Evolutionary conservation across 2,888 invertebrate species (phyloP), one percentile per base, ranked within the genome.

Genomic region (Stenurella melanura): DNA sequence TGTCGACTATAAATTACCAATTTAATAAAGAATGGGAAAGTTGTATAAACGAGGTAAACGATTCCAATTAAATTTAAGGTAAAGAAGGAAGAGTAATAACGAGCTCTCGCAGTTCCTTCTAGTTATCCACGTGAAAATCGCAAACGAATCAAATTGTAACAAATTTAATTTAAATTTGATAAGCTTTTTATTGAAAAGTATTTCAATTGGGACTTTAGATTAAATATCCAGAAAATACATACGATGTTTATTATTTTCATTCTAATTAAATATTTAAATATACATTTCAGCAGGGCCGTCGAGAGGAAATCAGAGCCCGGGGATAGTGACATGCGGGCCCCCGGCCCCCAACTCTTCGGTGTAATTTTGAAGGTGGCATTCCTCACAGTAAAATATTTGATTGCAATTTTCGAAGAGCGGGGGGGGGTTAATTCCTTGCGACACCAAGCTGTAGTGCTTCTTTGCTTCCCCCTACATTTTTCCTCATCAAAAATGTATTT

Each of bases 1-100:
- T 58, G 58, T 58, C 12, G 58, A 58, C 21, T 21, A 21, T 58
- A 58, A 58, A 58, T 58, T 58, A 58, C 10, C n/a, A 15, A 7
- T 50, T 50, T 50, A 5, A 15, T 50, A 50, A 50, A 50, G n/a
- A 50, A 50, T 50, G n/a, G n/a, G 50, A 50, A 50, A 50, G 5
- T 50, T 50, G n/a, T 50, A n/a, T n/a, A 50, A 42, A 15, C 19
- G 9, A 58, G 11, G 15, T 21, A 58, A 58, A 58, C 19, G 58
- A 58, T 58, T 21, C 58, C 18, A 58, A 58, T 58, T 58, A 58
- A 58, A 19, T 21, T 19, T 18, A 21, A 58, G 18, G 58, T 58
- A 12, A 57, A 57, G 12, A 12, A 9, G 42, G 50, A 50, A 15
- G 50, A 50, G 50, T 50, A 50, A 50, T 15, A 58, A 58, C 11